Conservation (phyloP, 30 jellyfish, hydroid and myxozoan species). For the Cassiopea andromeda region DNA sequence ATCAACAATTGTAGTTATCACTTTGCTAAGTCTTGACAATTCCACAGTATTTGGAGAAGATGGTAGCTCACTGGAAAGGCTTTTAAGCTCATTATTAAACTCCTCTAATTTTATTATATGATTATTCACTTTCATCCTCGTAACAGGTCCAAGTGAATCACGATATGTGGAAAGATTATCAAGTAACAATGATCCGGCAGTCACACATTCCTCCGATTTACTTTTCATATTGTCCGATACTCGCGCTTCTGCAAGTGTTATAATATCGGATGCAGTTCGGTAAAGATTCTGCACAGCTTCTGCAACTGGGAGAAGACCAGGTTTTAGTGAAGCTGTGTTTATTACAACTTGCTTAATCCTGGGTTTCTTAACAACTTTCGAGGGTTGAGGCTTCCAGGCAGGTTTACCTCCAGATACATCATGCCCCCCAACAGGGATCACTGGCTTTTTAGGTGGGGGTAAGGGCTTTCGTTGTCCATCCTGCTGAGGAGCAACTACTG, state of each 20-base stretch:
- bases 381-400: conserved; percentile 63
- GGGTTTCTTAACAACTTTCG: conserved; percentile 27
- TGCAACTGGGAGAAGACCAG: conserved; percentile 72
- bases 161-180: conserved; percentile 82
- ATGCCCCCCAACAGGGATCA: neutral
- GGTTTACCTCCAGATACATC: conserved; percentile 27
- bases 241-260: conserved; percentile 72
- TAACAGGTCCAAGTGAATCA: conserved; percentile 93
- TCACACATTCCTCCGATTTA: conserved; percentile 56
- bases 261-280: conserved; percentile 56
- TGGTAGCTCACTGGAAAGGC: conserved; percentile 42
- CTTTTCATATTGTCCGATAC: conserved; percentile 66
- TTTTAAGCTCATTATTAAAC: conserved; percentile 70
- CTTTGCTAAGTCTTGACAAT: conserved; percentile 73
- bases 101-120: conserved; percentile 71
- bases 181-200: conserved; percentile 38
- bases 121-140: conserved; percentile 81
- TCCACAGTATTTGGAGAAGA: conserved; percentile 82
- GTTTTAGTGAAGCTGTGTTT: conserved; percentile 32
- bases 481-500: conserved; percentile 5
- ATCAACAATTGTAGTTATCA: conserved; percentile 38
- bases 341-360: conserved; percentile 25
- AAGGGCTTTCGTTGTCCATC: conserved; percentile 26
- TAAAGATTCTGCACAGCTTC: conserved; percentile 64
- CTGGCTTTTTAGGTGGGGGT: conserved; percentile 51